Conservation (phyloP, 2,113 vertebrate genomes). For the Oreochromis spilurus region DNA sequence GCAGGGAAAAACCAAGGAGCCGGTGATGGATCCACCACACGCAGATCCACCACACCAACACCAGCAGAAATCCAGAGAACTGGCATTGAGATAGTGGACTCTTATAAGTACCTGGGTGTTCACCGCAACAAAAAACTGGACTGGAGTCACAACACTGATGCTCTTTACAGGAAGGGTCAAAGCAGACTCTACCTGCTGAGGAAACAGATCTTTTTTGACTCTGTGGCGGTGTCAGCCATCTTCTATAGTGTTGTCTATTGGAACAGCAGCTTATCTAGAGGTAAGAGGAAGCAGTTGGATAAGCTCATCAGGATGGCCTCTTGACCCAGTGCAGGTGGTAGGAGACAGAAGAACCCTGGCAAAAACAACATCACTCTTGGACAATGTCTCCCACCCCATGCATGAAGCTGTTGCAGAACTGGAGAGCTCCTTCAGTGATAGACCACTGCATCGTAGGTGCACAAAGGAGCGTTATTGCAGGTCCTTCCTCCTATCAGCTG, state of each 20-base stretch:
- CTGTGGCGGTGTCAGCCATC: neutral
- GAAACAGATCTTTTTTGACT: neutral
- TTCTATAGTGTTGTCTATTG: neutral
- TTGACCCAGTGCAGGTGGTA: neutral
- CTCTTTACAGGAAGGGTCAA: neutral
- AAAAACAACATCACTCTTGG: neutral
- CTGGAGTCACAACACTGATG: neutral
- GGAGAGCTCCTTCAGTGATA: neutral
- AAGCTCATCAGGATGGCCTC: neutral
- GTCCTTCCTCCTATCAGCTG: neutral
- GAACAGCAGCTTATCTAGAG: neutral
- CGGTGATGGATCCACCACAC: neutral
- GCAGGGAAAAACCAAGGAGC: neutral
- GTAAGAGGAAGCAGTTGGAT: neutral
- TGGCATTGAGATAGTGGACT: neutral
- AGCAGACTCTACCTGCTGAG: neutral
- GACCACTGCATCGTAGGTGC: neutral
- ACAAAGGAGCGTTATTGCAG: rapidly evolving
- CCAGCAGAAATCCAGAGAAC: neutral
- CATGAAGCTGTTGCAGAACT: neutral
- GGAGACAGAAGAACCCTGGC: neutral
- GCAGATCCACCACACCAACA: neutral
- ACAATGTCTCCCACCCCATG: neutral
- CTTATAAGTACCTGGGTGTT: rapidly evolving
- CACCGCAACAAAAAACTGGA: neutral